Base-by-base conservation (phyloP, 2,113 vertebrate species). In the Brachyhypopomus occidentalis region DNA sequence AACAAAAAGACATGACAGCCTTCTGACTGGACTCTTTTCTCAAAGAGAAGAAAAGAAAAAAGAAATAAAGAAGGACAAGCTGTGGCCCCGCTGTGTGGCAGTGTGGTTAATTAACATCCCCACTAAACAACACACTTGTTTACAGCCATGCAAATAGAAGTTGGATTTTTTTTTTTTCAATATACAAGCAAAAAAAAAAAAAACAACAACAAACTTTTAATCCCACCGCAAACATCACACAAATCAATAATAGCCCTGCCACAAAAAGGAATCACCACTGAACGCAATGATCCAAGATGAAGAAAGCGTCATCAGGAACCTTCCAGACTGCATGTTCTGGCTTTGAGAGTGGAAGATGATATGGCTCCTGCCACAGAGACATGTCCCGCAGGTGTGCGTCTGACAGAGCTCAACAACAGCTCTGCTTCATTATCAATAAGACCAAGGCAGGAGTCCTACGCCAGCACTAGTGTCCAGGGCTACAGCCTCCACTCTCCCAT, bases 1-100 rank as follows among this genome's bases (percentile, higher is more conserved):
- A 76, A 78, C 63, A 83, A 83, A 17, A 25, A 83, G 78, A 80
- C 41, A 73, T 64, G 67, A 60, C 38, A 77, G 74, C 27, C 38
- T 36, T 73, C 52, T 45, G 63, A 52, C n/a, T 64, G 22, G 59
- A 77, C 4, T 55, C 4, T 79, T 79, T 25, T 72, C 41, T 67
- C 27, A 14, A 69, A 63, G 41, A 72, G 58, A 5, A 62, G n/a
- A 79, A 52, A 75, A 9, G 55, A n/a, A 72, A 27, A 75, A 19
- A 4, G n/a, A 76, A n/a, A 11, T 34, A 78, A 34, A 66, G 60
- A 30, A 20, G 38, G 59, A 34, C 14, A 48, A 45, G 25, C 38
- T 55, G 63, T 19, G 74, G 34, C 30, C 66, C n/a, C 30, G 72
- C 22, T 66, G 41, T 63, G 52, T 23, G 45, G 48, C 34, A 73